Evolutionary conservation across 2,113 vertebrate species (phyloP), one percentile per base, ranked within the genome.

Genomic region (Entelurus aequoreus): DNA sequence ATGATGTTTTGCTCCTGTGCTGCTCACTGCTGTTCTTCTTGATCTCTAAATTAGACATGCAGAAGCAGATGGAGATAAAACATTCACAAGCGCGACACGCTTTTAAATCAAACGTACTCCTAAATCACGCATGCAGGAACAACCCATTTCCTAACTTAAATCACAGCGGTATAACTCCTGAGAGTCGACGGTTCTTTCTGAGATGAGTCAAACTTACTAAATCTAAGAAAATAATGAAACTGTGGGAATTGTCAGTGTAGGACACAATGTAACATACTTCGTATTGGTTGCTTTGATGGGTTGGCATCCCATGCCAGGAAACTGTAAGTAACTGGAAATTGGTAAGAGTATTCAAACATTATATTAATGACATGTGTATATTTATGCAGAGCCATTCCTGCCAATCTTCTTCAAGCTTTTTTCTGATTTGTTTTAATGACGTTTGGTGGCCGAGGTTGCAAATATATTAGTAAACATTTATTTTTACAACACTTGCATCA

Each of bases 11-110:
- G 37, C 54, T 57, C n/a, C 54, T 44, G 54, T 38, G 54, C 38
- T 56, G 15, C 54, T 56, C 37, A 40, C 15, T 40, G 54, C 37
- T 40, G 54, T 40, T 56, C 38, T 7, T 57, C 54, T 57, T 57
- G 54, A 57, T 12, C 54, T 16, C n/a, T 44, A 19, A 57, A 57
- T 59, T 44, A 16, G 10, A 15, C 48, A 50, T 57, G 38, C 6
- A 60, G 35, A 8, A 57, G 57, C 47, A 56, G 14, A 44, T 48
- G 44, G 40, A 8, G 42, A 47, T 59, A 7, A 47, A 21, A 48
- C 21, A 28, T 7, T 59, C 44, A 28, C 12, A 47, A 6, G 15
- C 16, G 38, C 16, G 6, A 6, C 21, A 52, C 15, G 19, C 28
- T 52, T 62, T 50, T 51, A 11, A 56, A 56, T 13, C 35, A 38